Percentiles rank a stretch among this genome's conserved stretches.
Evolutionary conservation across 2,113 vertebrate species (phyloP).

Genomic region (Neofelis nebulosa): DNA sequence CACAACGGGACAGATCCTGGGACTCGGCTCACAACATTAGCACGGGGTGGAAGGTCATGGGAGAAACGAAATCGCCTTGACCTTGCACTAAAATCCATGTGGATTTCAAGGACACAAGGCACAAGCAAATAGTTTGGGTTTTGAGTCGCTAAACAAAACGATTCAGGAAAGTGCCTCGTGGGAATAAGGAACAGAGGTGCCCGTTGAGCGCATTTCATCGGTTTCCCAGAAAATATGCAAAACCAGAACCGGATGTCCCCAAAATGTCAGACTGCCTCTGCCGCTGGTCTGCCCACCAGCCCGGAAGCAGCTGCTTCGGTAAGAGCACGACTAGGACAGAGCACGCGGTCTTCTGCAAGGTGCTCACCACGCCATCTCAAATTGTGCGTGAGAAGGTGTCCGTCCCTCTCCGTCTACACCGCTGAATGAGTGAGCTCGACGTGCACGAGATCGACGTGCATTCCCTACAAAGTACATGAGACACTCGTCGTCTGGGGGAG

Average conservation of each 20-base stretch:
- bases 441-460: no score
- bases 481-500: neutral
- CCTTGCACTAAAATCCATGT: neutral
- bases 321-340: fast-evolving
- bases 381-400: fast-evolving
- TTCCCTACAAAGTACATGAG: fast-evolving
- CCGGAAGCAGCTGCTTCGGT: neutral
- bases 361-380: fast-evolving
- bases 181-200: neutral
- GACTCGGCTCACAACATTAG: fast-evolving
- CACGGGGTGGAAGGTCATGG: fast-evolving
- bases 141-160: neutral
- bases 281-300: fast-evolving
- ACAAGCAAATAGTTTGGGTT: fast-evolving
- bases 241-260: neutral
- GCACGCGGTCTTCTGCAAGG: neutral
- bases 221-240: neutral
- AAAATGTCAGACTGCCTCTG: fast-evolving
- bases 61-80: fast-evolving
- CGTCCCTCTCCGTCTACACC: fast-evolving
- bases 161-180: fast-evolving
- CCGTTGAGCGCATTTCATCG: fast-evolving
- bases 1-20: neutral
- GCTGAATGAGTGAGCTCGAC: fast-evolving
- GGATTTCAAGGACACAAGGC: fast-evolving